phyloP scores from a whole-genome alignment of 2,113 vertebrate species.

The Limnothrissa miodon region DNA sequence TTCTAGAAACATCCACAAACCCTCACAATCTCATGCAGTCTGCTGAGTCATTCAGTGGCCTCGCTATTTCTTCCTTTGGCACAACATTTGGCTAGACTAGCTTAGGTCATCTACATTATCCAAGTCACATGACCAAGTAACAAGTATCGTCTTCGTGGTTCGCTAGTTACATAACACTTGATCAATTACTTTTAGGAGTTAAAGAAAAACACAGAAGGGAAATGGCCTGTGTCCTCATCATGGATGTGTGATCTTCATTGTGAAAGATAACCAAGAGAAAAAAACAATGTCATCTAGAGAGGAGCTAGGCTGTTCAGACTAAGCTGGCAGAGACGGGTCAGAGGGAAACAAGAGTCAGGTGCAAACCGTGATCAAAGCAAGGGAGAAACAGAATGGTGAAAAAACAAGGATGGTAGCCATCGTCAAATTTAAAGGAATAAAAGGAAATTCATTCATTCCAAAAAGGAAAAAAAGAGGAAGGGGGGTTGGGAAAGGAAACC shows the following conservation, averaged over 20 bases:
- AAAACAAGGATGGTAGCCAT: conserved; percentile 47
- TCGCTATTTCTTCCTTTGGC: not conserved
- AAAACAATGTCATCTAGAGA: not conserved
- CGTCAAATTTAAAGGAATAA: conserved; percentile 37
- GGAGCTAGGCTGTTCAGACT: not conserved
- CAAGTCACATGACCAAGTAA: not conserved
- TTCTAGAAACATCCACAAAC: not conserved
- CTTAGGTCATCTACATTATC: not conserved
- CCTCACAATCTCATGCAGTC: not conserved
- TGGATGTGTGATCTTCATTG: not conserved
- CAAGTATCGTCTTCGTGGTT: not conserved
- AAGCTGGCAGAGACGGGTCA: not conserved
- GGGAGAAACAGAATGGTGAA: conserved; percentile 43
- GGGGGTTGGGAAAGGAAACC: conserved; percentile 29
- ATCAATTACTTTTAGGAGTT: not conserved
- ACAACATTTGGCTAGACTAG: not conserved
- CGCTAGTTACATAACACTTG: not conserved
- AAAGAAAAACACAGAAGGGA: not conserved
- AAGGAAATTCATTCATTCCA: conserved; percentile 33
- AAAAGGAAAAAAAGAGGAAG: conserved; percentile 40
- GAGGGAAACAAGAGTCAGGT: conserved; percentile 17
- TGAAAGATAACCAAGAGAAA: conserved; percentile 5
- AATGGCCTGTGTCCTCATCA: not conserved
- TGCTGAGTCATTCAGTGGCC: not conserved
- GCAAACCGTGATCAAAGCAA: conserved; percentile 49